Conservation (phyloP, 2,888 invertebrate genomes). For the Perithous albicinctus region DNA sequence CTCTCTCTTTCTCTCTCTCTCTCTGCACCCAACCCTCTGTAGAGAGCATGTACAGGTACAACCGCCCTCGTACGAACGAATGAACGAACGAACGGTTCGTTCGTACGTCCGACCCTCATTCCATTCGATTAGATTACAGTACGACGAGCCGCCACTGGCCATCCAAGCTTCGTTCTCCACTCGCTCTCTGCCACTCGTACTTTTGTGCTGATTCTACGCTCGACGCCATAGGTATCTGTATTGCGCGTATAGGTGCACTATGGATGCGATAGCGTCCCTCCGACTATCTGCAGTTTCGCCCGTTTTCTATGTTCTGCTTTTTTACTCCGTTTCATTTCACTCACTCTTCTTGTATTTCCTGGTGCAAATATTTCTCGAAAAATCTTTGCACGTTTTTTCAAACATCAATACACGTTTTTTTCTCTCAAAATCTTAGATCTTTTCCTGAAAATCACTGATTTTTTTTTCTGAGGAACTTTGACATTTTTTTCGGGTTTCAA, state of each 20-base stretch:
- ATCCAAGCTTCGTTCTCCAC: slow-evolving; percentile 32
- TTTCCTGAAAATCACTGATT: no score
- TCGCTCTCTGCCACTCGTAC: slow-evolving; percentile 8
- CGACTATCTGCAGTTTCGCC: slow-evolving; percentile 13
- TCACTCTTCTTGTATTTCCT: neutral
- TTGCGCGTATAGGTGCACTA: neutral
- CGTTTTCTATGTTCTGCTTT: neutral
- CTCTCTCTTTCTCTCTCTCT: slow-evolving; percentile 34
- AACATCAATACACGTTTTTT: no score
- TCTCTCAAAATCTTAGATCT: no score
- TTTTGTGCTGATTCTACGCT: slow-evolving; percentile 36
- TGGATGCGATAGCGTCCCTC: slow-evolving; percentile 25
- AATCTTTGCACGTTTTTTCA: no score
- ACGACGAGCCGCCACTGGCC: slow-evolving; percentile 69
- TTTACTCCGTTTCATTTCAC: neutral
- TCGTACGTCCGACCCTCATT: slow-evolving; percentile 67
- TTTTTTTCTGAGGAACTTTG: no score
- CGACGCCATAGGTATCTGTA: slow-evolving; percentile 3
- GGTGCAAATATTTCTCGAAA: no score
- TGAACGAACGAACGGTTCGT: slow-evolving; percentile 60
- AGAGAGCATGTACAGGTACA: slow-evolving; percentile 41
- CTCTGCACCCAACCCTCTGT: slow-evolving; percentile 44
- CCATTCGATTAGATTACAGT: slow-evolving; percentile 78
- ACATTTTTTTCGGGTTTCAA: no score
- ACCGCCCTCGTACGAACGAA: slow-evolving; percentile 50